Evolutionary conservation across 2,888 invertebrate genomes (phyloP), one percentile per base, ranked within the genome.

Genomic region (Eupithecia subfuscata): DNA sequence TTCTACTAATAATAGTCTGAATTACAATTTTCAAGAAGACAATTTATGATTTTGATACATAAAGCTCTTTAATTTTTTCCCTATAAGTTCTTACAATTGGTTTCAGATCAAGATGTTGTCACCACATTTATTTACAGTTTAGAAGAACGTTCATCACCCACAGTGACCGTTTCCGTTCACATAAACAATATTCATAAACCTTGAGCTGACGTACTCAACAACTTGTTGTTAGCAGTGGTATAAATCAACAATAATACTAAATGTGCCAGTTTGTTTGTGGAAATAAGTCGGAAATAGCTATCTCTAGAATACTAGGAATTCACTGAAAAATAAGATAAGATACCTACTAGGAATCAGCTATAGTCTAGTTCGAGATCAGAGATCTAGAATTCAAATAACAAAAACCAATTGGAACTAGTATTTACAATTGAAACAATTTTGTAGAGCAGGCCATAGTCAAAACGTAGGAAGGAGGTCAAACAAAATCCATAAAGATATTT

Each of bases 101-200:
- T n/a, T 40, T 43, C 12, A 45, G 16, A 63, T 6, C 14, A 1
- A 34, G 63, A 64, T 16, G 16, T n/a, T 43, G 43, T 40, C 68
- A 16, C 40, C 68, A 77, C 63, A 72, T 77, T 74, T 77, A 73
- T 77, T 73, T 71, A 68, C 56, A 48, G 64, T 64, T 67, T 60
- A 72, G 72, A 69, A 76, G 60, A 73, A 52, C 74, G 71, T 75
- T 64, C 75, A 75, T 79, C 75, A 71, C 63, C 63, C 48, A 45
- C 69, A 71, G 73, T 75, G 69, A 70, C 64, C 74, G 69, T 45
- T 78, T 79, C 75, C 78, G 75, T 78, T 78, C 72, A 73, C 76
- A 78, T 78, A 78, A 78, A 80, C 78, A 78, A 74, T 70, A 75
- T 75, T 75, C 76, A 71, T 77, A 75, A 77, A 74, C 71, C 75